Conservation (phyloP, 1,140 invertebrate species). For the Drosophila sechellia region DNA sequence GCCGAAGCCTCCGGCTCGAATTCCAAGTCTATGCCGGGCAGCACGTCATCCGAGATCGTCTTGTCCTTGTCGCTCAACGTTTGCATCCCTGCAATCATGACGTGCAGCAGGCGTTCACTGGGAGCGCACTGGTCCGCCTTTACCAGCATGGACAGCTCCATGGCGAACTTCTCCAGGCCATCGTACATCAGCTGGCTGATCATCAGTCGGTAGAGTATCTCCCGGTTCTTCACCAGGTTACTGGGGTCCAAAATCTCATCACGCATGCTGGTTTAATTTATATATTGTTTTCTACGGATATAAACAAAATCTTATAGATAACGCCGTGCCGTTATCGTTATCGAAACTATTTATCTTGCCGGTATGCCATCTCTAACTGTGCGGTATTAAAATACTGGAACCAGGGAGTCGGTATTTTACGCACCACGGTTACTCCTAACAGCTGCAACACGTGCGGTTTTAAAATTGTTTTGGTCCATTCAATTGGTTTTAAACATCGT, state of each 20-base stretch:
- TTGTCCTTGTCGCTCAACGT: constrained; percentile 91
- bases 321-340: not conserved
- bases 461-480: constrained; percentile 57
- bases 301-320: constrained; percentile 13
- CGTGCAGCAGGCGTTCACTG: constrained; percentile 94
- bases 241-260: constrained; percentile 88
- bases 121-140: constrained; percentile 97
- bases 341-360: not conserved
- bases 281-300: not conserved
- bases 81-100: constrained; percentile 94
- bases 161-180: constrained; percentile 95
- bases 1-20: constrained; percentile 97
- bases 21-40: constrained; percentile 95
- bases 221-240: constrained; percentile 92
- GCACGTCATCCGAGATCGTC: constrained; percentile 89
- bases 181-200: constrained; percentile 97
- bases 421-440: constrained; percentile 6
- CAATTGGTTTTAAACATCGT: not conserved
- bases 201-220: constrained; percentile 93
- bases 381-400: not conserved
- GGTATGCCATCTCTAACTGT: constrained; percentile 3
- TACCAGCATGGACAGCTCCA: constrained; percentile 91
- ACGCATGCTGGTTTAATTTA: constrained; percentile 84
- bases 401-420: not conserved
- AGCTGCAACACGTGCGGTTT: constrained; percentile 64